Evolutionary conservation across 2,113 vertebrate species (phyloP), one percentile per base, ranked within the genome.

Genomic region (Dipodomys spectabilis): DNA sequence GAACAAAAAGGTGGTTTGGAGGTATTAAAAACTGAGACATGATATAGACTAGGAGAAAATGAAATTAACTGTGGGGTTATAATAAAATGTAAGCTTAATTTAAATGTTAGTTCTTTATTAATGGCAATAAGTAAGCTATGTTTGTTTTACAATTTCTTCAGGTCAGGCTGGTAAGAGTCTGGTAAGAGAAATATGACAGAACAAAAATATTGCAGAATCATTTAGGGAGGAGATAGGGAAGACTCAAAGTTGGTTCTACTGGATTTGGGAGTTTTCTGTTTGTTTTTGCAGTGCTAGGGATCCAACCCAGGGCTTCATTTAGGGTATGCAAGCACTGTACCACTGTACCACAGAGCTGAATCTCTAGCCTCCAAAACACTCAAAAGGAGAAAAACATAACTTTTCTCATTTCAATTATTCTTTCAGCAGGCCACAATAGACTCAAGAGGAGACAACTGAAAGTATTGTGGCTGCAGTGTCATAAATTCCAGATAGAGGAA

Each of bases 21-120:
- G 6, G n/a, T 16, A 77, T 64, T 82, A n/a, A 86, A 80, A 91
- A 45, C 30, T 95, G 45, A 82, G 39, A 68, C 65, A 68, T 30
- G 72, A 69, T 53, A 53, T 77, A 90, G 93, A 92, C 53, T 53
- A 53, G 35, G n/a, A 78, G 62, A 25, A 64, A 90, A 86, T 62
- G 20, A 89, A 57, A 88, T 82, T 81, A 93, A n/a, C 30, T 65
- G 11, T 22, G 27, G 6, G 45, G 15, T 49, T 89, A 60, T 44
- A 74, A 65, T 32, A 69, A 94, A 93, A 90, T 18, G 67, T 39
- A 69, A 2, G 2, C 62, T 81, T 62, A 68, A 85, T 53, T 83
- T 95, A 57, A 72, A 86, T 68, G 73, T 11, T 39, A 87, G 60
- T 82, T 91, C 49, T 85, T 94, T 84, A 81, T 64, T 73, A 91